Base-by-base conservation (phyloP, 2,888 invertebrate species). In the Allophyes oxyacanthae region DNA sequence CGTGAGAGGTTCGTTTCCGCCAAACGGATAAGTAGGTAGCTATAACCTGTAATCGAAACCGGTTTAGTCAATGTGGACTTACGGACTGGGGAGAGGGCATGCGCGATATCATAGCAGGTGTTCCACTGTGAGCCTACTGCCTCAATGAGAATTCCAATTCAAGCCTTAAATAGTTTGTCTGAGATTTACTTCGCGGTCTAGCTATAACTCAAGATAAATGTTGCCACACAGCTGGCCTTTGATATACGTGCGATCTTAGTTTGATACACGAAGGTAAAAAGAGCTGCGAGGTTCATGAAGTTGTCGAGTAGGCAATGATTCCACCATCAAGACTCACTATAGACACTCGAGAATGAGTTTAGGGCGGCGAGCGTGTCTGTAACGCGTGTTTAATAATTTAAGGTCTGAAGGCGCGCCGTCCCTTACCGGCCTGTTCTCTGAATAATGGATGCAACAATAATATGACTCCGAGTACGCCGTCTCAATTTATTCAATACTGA, bases 21-120 rank as follows among this genome's bases (percentile, higher is more conserved):
- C 91, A 91, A 91, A 92, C 88, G 88, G 85, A 90, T 89, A 90
- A 89, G 90, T 90, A 87, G 88, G 90, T 84, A 87, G 90, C 85
- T 87, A 92, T 90, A 93, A 93, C 94, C 93, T 86, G 94, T 91
- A 93, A 92, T 91, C 88, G 85, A 82, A 94, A 94, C 93, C 93
- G 93, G 93, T 94, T 93, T 88, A 73, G 83, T 87, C 89, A 88
- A 91, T 88, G 92, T 90, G 89, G 90, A 90, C 88, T 91, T 89
- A 91, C 91, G 87, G 83, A 81, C 85, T 81, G 87, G 85, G 83
- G 89, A 87, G 90, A 90, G 88, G 88, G 90, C 88, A 89, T 90
- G 89, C 90, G 87, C 91, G 90, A 89, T 92, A 91, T 89, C 87
- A 87, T 90, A 91, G 92, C 93, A 94, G 94, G 93, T 94, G 93